Conservation (phyloP, 2,113 vertebrate species). For the Ibidorhyncha struthersii region DNA sequence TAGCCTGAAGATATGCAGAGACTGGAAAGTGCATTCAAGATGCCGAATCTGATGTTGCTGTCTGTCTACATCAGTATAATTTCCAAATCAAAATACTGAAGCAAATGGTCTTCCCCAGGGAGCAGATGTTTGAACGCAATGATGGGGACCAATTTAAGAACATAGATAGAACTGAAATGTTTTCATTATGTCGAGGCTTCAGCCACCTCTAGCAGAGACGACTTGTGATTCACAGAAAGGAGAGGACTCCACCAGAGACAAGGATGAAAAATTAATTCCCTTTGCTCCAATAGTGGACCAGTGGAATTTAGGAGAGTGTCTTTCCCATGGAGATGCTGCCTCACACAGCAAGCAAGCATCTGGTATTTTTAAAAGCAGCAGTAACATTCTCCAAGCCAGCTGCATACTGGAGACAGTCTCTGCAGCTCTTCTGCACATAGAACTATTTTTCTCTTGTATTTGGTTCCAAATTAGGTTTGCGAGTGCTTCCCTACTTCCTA, state of each 20-base stretch:
- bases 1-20: constrained; percentile 42
- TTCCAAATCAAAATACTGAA: constrained; percentile 37
- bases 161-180: background rate
- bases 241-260: background rate
- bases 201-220: background rate
- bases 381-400: background rate
- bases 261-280: background rate
- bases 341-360: background rate
- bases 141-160: background rate
- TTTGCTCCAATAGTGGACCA: background rate
- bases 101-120: constrained; percentile 16
- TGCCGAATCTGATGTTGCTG: background rate
- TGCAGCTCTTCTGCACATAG: background rate
- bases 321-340: background rate
- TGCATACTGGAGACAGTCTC: background rate
- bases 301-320: background rate
- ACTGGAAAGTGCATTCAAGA: constrained; percentile 14
- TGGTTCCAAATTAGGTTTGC: background rate
- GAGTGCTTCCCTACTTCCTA: background rate
- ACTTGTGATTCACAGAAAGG: background rate
- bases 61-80: constrained; percentile 12
- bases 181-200: background rate
- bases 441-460: background rate
- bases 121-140: background rate
- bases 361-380: background rate